Evolutionary conservation across 2,113 vertebrate genomes (phyloP).

Genomic region (Sterrhoptilus dennistouni): DNA sequence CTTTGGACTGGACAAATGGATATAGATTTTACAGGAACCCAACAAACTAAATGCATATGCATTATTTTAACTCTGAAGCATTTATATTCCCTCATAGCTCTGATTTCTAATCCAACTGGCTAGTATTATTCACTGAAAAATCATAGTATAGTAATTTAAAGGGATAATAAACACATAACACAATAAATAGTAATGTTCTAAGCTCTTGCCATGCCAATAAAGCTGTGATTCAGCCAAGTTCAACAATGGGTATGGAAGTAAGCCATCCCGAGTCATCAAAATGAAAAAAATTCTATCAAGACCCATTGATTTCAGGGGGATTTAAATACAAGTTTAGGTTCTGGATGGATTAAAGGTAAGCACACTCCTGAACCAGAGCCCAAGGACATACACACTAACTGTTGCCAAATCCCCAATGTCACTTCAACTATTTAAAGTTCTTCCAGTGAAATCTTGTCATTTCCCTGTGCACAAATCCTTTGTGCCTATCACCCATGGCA

Average conservation of each 20-base stretch:
- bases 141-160: conserved; percentile 33
- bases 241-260: neutral
- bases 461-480: neutral
- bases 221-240: conserved; percentile 11
- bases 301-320: neutral
- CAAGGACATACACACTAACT: neutral
- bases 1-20: conserved; percentile 49
- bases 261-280: neutral
- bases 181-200: neutral
- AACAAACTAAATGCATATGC: conserved; percentile 44
- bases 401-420: neutral
- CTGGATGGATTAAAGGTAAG: neutral
- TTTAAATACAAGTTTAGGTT: neutral
- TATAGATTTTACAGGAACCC: conserved; percentile 62
- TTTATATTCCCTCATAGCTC: conserved; percentile 43
- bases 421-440: neutral
- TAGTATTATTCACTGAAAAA: conserved; percentile 42
- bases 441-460: neutral
- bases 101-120: conserved; percentile 33
- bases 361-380: neutral
- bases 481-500: neutral
- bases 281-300: neutral
- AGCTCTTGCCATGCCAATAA: neutral
- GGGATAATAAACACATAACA: conserved; percentile 43
- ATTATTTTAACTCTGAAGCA: conserved; percentile 46